phyloP scores from a whole-genome alignment of 2,113 vertebrate genomes.

The Elgaria multicarinata region DNA sequence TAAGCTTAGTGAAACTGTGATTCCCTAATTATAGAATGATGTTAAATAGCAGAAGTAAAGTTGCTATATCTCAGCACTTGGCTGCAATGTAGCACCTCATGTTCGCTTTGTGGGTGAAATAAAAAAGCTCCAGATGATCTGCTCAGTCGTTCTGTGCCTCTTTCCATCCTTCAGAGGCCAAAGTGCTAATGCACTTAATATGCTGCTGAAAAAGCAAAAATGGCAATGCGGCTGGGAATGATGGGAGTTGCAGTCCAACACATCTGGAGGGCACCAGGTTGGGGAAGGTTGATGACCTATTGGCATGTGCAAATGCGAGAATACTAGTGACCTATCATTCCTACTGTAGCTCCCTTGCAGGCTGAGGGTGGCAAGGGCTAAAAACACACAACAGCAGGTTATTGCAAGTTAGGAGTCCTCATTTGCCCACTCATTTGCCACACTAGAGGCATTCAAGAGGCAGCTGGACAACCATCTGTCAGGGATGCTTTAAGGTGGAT shows the following conservation, averaged over 20 bases:
- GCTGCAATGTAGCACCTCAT: neutral
- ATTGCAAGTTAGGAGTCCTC: neutral
- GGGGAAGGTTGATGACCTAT: too few species aligned
- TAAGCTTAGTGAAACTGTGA: neutral
- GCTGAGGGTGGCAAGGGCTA: neutral
- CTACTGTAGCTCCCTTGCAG: neutral
- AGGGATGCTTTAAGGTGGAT: too few species aligned
- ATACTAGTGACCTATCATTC: neutral
- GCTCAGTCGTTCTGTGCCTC: neutral
- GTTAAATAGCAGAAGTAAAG: neutral
- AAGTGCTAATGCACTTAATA: neutral
- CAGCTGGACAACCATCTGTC: too few species aligned
- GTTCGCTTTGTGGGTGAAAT: neutral
- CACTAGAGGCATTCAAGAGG: too few species aligned
- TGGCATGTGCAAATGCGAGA: neutral
- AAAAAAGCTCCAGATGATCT: too few species aligned
- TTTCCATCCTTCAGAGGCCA: rapidly evolving
- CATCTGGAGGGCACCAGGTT: too few species aligned
- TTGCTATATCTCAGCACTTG: rapidly evolving
- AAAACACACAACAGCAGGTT: neutral
- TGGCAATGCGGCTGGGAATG: too few species aligned
- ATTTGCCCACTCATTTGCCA: conserved; percentile 18
- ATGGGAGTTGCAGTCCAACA: too few species aligned
- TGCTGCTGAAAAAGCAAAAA: rapidly evolving
- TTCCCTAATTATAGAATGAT: neutral